Base-by-base conservation (phyloP, 2,888 invertebrate species). In the Ariolimax columbianus region DNA sequence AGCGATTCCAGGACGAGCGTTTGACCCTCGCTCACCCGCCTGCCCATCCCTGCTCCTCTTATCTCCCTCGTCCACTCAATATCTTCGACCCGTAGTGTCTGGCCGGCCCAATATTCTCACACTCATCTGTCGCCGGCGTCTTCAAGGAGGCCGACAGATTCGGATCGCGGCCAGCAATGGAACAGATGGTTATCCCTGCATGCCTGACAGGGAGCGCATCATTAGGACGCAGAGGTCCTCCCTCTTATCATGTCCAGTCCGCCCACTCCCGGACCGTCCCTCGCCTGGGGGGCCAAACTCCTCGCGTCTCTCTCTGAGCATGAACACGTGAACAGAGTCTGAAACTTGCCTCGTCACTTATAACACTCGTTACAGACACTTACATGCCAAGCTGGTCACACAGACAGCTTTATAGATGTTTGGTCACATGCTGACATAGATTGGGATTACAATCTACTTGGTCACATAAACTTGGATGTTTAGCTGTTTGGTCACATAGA, bases 111-210 rank as follows among this genome's bases (percentile, higher is more conserved):
- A 47, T 73, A 30, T 47, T 73, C n/a, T n/a, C 43, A 40, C 14
- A 33, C 26, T 43, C 73, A 73, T 47, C 43, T 47, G 73, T 73
- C 47, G n/a, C 70, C 70, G 70, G 70, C n/a, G 17, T 26, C 72
- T 40, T 36, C 59, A 17, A n/a, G 33, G 38, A 40, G 66, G 66
- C 63, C 79, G 43, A n/a, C 66, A 59, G 79, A 79, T 47, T 81
- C n/a, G 47, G 43, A 36, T 33, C 40, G 30, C 19, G 80, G 2
- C 81, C 72, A 26, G 55, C 72, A 82, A 51, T n/a, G 38, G 81
- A 82, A 55, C 81, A 82, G 81, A 82, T 82, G 81, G 72, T 82
- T 82, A 82, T 72, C 81, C 55, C 55, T 72, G 51, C 36, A 55
- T 30, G 38, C 2, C 19, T 33, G 81, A 70, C 81, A 82, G 2